Evolutionary conservation across 2,113 vertebrate species (phyloP), one percentile per base, ranked within the genome.

Genomic region (Elachura formosa): DNA sequence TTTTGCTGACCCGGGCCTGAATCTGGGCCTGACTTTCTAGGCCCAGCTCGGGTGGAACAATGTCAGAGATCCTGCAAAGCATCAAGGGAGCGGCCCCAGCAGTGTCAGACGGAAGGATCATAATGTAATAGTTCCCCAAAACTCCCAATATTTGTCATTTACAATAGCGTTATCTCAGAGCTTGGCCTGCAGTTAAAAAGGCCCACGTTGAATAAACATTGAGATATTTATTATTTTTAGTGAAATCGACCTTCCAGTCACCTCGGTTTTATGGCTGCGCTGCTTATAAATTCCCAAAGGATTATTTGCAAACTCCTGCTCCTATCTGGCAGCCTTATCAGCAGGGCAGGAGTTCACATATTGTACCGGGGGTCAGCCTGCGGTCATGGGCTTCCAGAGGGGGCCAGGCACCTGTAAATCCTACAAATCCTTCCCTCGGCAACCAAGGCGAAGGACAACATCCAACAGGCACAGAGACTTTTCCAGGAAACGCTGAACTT

Each of bases 361-460:
- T 98, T 98, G 98, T 98, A 96, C 75, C 96, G 86, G 91, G 97
- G 98, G 98, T 98, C 98, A 97, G 96, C 89, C 89, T 71, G n/a
- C 97, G 98, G 98, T 98, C 98, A 97, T 88, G 98, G 98, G 96
- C 98, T 98, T 96, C 85, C 97, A 94, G 97, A 95, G 97, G 95
- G 97, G 97, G 98, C 97, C 96, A 96, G 97, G 98, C 98, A 98
- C 98, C 98, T 98, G 98, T 97, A 97, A 98, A 97, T 97, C 98
- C 98, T 97, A 95, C 97, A 97, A 97, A 97, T 96, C 97, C 97
- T 98, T 98, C 97, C 98, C 97, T 96, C 95, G 59, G 98, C 97
- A 82, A 94, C 96, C 96, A 94, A 94, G 97, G 96, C 92, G 92
- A 97, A 97, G 97, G 89, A 95, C 97, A 97, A 97, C 97, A 97